Conservation (phyloP, 2,888 invertebrate species). For the Ganaspis brasiliensis region DNA sequence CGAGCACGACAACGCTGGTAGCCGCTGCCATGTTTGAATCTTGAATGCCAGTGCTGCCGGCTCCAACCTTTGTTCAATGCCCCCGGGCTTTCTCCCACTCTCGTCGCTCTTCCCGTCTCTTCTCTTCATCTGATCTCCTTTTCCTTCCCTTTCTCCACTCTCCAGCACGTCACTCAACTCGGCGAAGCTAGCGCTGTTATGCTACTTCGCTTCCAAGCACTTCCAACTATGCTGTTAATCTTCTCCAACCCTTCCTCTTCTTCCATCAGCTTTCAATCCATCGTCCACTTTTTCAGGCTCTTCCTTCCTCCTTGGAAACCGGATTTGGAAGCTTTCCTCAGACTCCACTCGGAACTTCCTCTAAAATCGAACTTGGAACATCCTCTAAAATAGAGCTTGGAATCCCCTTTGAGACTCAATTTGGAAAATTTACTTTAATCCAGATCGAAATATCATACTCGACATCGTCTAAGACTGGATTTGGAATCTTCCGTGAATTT, state of each 20-base stretch:
- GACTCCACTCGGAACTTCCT: too few relatives aligned
- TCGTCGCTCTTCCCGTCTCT: slow-evolving; percentile 45
- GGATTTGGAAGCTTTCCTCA: too few relatives aligned
- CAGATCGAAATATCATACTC: too few relatives aligned
- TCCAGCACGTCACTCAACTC: not conserved
- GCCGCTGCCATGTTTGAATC: slow-evolving; percentile 87
- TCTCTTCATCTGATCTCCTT: slow-evolving; percentile 46
- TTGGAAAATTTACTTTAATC: too few relatives aligned
- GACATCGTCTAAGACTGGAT: too few relatives aligned
- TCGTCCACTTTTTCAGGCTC: not conserved
- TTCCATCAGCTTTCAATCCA: not conserved
- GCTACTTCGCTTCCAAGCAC: not conserved
- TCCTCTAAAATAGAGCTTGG: too few relatives aligned
- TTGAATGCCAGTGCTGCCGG: slow-evolving; percentile 75
- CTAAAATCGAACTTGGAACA: too few relatives aligned
- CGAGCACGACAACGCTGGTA: slow-evolving; percentile 96
- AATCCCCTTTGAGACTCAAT: too few relatives aligned
- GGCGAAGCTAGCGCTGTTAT: slow-evolving; percentile 9
- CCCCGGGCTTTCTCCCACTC: slow-evolving; percentile 62
- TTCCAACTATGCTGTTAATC: slow-evolving; percentile 10
- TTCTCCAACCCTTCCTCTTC: slow-evolving; percentile 6
- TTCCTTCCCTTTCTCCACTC: slow-evolving; percentile 33
- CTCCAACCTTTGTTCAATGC: slow-evolving; percentile 76
- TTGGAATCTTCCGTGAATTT: too few relatives aligned
- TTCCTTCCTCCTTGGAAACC: too few relatives aligned